Conservation (phyloP, 2,113 vertebrate species). For the Vulpes vulpes region DNA sequence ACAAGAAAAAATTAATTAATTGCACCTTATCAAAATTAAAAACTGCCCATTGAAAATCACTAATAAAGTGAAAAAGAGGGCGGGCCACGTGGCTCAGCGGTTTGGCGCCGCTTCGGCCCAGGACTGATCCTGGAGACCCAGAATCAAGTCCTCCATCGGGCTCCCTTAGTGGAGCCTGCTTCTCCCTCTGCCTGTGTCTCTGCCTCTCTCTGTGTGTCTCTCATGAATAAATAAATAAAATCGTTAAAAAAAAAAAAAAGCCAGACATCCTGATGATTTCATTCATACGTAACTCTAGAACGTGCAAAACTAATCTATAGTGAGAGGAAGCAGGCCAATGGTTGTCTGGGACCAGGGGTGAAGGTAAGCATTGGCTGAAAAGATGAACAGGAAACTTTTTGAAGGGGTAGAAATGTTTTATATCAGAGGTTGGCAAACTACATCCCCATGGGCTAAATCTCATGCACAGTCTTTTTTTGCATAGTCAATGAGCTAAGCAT, state of each 20-base stretch:
- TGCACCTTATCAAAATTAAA: background rate
- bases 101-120: too few species aligned
- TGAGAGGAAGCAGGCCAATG: background rate
- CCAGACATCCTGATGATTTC: background rate
- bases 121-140: too few species aligned
- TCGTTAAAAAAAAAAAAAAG: constrained; percentile 19
- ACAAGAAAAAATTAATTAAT: constrained; percentile 3
- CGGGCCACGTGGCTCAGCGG: too few species aligned
- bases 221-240: background rate
- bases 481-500: background rate
- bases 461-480: background rate
- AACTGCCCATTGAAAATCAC: background rate
- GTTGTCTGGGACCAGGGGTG: background rate
- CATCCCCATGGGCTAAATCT: background rate
- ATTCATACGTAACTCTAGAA: background rate
- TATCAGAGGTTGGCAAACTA: background rate
- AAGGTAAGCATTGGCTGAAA: background rate
- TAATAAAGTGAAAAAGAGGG: background rate
- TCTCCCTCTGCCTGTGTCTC: too few species aligned
- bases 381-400: background rate
- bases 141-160: too few species aligned
- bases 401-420: background rate
- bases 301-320: background rate
- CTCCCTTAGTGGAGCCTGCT: too few species aligned
- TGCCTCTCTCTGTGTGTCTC: too few species aligned